Evolutionary conservation across 2,113 vertebrate species (phyloP).

Genomic region (Pseudorasbora parva): DNA sequence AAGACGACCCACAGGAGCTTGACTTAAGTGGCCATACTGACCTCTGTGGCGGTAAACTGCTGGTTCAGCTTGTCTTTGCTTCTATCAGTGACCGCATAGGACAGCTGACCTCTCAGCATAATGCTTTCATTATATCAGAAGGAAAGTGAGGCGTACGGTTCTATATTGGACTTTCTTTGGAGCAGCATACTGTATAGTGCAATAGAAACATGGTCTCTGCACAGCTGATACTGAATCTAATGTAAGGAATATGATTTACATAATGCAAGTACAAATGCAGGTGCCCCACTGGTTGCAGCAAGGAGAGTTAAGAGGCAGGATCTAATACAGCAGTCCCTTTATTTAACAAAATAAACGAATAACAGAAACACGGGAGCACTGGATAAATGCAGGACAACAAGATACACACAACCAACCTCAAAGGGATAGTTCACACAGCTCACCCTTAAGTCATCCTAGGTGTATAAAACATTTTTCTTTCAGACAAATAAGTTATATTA

Average conservation of each 20-base stretch:
- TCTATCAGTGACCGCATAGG: neutral
- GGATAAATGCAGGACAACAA: too few species aligned
- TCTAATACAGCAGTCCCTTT: too few species aligned
- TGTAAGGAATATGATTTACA: neutral
- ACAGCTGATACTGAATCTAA: constrained; percentile 1
- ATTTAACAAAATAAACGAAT: too few species aligned
- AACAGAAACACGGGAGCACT: too few species aligned
- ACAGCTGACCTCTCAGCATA: neutral
- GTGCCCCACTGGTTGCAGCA: too few species aligned
- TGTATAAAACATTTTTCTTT: too few species aligned
- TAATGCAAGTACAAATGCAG: too few species aligned
- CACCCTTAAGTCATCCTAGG: too few species aligned
- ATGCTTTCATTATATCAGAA: neutral
- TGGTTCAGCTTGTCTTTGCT: constrained; percentile 18
- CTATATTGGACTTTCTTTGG: neutral
- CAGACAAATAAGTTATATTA: too few species aligned
- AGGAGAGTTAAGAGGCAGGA: too few species aligned
- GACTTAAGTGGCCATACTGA: constrained; percentile 45
- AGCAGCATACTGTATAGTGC: neutral
- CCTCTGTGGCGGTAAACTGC: constrained; percentile 26
- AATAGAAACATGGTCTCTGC: neutral
- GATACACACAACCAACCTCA: too few species aligned
- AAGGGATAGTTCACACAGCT: too few species aligned
- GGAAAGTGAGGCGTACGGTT: neutral
- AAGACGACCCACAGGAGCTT: constrained; percentile 53